phyloP scores from a whole-genome alignment of 2,888 invertebrate species.

The Ochropacha duplaris region DNA sequence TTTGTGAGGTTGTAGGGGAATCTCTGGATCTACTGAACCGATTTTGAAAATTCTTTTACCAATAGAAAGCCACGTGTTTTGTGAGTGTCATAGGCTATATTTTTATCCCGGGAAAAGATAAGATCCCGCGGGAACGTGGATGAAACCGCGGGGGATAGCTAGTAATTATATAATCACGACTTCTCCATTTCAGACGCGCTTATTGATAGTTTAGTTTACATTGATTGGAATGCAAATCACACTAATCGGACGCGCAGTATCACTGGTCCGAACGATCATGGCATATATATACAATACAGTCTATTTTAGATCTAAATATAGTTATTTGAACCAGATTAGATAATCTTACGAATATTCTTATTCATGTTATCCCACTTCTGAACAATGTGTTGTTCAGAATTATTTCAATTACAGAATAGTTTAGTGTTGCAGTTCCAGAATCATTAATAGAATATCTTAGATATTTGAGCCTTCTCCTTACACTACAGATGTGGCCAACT shows the following conservation, averaged over 20 bases:
- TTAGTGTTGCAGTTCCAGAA: no score
- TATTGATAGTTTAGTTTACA: background rate
- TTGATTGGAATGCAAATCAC: background rate
- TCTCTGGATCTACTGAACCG: no score
- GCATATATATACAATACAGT: background rate
- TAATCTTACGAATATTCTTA: background rate
- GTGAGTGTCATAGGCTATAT: no score
- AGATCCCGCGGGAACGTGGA: no score
- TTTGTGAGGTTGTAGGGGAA: no score
- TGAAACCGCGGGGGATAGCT: no score
- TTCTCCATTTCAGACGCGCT: background rate
- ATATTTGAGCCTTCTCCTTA: no score
- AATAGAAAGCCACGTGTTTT: no score
- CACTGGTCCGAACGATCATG: background rate
- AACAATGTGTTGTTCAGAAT: background rate
- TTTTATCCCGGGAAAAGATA: no score
- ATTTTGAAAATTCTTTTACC: background rate
- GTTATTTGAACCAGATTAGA: background rate
- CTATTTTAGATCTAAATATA: background rate
- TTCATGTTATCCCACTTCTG: background rate
- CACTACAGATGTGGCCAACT: no score
- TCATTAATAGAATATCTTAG: no score
- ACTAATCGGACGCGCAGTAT: background rate
- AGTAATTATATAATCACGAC: background rate
- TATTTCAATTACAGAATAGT: no score